Evolutionary conservation across 2,888 invertebrate genomes (phyloP).

Genomic region (Ennomos fuscantarius): DNA sequence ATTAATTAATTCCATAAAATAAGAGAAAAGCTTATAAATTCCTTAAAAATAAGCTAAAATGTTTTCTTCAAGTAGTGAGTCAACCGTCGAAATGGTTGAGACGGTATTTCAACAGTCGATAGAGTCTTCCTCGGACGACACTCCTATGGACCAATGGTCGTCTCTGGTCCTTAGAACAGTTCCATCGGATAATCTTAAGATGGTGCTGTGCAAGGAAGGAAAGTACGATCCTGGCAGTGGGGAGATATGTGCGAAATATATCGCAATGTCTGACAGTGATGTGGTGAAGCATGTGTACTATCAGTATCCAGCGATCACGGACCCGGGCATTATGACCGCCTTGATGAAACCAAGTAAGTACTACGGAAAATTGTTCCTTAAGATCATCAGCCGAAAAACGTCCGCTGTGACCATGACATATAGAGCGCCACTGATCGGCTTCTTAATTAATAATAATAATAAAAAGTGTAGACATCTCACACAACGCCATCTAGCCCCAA

Average conservation of each 20-base stretch:
- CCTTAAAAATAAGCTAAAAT: slow-evolving; percentile 5
- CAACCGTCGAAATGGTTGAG: slow-evolving; percentile 8
- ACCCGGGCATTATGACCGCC: slow-evolving; percentile 56
- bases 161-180: slow-evolving; percentile 35
- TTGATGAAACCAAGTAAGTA: slow-evolving; percentile 40
- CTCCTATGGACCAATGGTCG: slow-evolving; percentile 49
- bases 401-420: no score
- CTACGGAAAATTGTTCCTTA: no score
- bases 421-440: no score
- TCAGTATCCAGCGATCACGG: slow-evolving; percentile 50
- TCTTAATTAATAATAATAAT: no score
- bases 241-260: slow-evolving; percentile 58
- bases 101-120: slow-evolving; percentile 23
- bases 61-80: slow-evolving; percentile 18
- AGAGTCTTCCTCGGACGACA: slow-evolving; percentile 47
- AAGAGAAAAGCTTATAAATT: slow-evolving; percentile 6
- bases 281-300: slow-evolving; percentile 52
- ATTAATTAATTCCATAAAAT: no score
- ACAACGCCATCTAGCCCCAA: no score
- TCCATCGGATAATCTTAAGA: slow-evolving; percentile 42
- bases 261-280: slow-evolving; percentile 55
- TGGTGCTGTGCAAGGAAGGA: slow-evolving; percentile 44
- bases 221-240: slow-evolving; percentile 57
- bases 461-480: no score
- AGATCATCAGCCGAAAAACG: no score